A percentile compares a stretch with the other conserved stretches of the same genome.
Evolutionary conservation across 2,888 invertebrate genomes (phyloP).

Genomic region (Synanthedon myopaeformis): DNA sequence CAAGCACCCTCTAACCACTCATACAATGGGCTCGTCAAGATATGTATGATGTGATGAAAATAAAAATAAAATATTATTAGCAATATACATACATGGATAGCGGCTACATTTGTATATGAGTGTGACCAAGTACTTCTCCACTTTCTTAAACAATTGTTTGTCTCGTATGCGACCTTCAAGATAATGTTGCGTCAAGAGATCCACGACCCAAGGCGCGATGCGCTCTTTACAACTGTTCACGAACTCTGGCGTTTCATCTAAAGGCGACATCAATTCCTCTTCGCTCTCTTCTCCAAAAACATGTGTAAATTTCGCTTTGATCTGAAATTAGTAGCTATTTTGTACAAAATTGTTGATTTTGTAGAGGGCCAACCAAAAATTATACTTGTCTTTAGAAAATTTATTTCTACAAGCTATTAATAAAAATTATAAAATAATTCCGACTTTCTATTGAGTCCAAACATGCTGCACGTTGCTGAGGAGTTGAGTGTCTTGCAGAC

Average conservation of each 20-base stretch:
- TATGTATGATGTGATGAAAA: no score
- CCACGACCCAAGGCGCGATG: conserved; percentile 74
- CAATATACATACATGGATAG: conserved; percentile 59
- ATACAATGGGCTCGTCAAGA: no score
- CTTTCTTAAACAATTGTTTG: conserved; percentile 71
- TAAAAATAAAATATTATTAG: no score
- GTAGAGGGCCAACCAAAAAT: neutral
- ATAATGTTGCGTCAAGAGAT: conserved; percentile 72
- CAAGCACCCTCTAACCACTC: no score
- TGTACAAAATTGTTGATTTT: neutral
- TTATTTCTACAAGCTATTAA: neutral
- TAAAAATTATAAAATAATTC: no score
- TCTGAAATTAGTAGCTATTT: conserved; percentile 23
- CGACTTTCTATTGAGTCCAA: no score
- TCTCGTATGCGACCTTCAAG: conserved; percentile 70
- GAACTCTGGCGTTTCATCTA: conserved; percentile 63
- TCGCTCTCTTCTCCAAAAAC: conserved; percentile 67
- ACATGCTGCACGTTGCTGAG: no score
- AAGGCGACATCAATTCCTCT: conserved; percentile 63
- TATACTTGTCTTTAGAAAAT: neutral
- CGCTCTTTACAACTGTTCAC: conserved; percentile 67
- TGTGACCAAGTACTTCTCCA: conserved; percentile 72
- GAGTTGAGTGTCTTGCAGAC: no score
- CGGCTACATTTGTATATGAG: conserved; percentile 66
- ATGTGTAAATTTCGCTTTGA: conserved; percentile 47